These are phyloP conservation scores for Cnemophilus loriae DNA, from an alignment of 2,113 vertebrate genomes.

Conservation along the genomic window DNA sequence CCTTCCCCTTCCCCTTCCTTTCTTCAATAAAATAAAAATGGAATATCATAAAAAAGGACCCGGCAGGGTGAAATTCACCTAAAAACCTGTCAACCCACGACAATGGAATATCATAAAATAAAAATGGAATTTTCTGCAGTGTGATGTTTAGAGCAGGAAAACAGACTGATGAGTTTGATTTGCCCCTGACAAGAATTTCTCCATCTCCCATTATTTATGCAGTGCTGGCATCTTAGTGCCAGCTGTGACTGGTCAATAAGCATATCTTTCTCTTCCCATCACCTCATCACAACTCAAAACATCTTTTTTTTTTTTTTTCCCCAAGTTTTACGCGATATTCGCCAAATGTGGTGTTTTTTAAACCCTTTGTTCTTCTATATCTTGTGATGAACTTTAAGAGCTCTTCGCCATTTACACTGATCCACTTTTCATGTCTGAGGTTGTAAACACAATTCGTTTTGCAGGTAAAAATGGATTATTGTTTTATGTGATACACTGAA, in stretches of 20 bases:
- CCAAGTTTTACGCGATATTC: neutral
- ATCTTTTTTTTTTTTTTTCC: neutral
- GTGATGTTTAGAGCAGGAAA: neutral
- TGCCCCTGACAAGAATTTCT: neutral
- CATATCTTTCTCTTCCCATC: neutral
- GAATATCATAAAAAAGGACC: no score
- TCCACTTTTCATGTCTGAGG: neutral
- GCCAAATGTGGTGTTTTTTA: accelerated
- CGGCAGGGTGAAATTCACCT: no score
- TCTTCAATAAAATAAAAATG: neutral
- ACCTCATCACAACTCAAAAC: neutral
- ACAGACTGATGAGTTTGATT: neutral
- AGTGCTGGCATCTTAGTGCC: neutral
- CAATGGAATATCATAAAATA: no score
- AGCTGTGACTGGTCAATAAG: neutral
- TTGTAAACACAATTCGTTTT: neutral
- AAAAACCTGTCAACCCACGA: no score
- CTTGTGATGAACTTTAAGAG: neutral
- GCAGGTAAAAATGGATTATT: neutral
- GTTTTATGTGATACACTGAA: neutral
- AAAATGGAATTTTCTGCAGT: neutral
- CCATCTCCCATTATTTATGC: neutral
- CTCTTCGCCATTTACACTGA: neutral
- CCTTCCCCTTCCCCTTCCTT: neutral
- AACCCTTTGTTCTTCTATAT: neutral